Percentiles rank a stretch among this genome's conserved stretches.
These are phyloP conservation scores for Minunthozetes semirufus DNA, from an alignment of 2,888 invertebrate genomes.

Conservation along the genomic window DNA sequence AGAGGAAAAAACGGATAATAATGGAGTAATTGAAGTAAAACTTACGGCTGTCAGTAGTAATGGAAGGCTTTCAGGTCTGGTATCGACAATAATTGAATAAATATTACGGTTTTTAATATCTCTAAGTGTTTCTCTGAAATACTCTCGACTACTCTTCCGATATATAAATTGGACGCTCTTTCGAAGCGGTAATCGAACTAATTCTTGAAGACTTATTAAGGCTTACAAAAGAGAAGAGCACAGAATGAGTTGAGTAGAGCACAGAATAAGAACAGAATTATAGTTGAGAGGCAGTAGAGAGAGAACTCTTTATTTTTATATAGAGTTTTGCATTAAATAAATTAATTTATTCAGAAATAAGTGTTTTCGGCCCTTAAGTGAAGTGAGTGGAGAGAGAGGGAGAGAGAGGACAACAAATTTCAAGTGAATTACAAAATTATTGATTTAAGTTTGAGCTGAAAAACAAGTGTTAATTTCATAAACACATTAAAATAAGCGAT, in stretches of 20 bases:
- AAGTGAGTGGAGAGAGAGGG: too few relatives aligned
- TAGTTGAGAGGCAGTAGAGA: too few relatives aligned
- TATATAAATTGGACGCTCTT: conserved; percentile 58
- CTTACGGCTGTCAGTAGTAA: conserved; percentile 80
- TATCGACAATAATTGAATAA: conserved; percentile 78
- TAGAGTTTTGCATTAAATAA: not conserved
- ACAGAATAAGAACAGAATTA: conserved; percentile 23
- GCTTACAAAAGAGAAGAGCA: conserved; percentile 53
- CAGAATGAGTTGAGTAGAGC: conserved; percentile 4
- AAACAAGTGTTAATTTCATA: too few relatives aligned
- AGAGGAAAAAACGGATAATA: not conserved
- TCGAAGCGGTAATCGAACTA: conserved; percentile 59
- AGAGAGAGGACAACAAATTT: too few relatives aligned
- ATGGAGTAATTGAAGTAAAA: conserved; percentile 42
- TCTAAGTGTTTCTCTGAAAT: conserved; percentile 66
- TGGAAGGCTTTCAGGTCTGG: conserved; percentile 65
- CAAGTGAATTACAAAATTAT: too few relatives aligned
- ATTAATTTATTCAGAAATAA: too few relatives aligned
- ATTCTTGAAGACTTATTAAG: conserved; percentile 73
- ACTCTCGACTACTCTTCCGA: conserved; percentile 60
- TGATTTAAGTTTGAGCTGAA: too few relatives aligned
- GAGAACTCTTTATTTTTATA: not conserved
- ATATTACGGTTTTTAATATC: conserved; percentile 80
- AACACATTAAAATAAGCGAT: too few relatives aligned
- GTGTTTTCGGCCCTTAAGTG: too few relatives aligned